Percentiles rank a stretch among this genome's conserved stretches.
These are phyloP conservation scores for Epistrophella euchroma DNA, from an alignment of 2,888 invertebrate species.

Conservation along the genomic window DNA sequence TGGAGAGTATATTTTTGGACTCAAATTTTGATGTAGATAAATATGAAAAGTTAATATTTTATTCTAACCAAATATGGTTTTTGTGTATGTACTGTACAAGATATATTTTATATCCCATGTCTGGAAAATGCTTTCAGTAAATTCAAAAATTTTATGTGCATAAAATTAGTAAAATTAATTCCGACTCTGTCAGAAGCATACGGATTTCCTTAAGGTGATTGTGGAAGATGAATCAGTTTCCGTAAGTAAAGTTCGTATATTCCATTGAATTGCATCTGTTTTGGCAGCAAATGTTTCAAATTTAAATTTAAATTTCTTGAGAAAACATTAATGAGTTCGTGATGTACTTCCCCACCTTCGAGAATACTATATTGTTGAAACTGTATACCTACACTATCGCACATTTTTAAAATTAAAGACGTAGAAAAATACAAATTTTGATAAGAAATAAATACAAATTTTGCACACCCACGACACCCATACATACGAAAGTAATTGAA, in stretches of 20 bases:
- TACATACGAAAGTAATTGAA: conserved; percentile 30
- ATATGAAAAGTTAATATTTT: background rate
- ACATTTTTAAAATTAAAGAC: background rate
- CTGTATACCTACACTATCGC: background rate
- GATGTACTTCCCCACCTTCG: conserved; percentile 19
- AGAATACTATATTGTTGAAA: background rate
- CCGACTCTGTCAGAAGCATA: background rate
- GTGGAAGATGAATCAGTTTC: conserved; percentile 12
- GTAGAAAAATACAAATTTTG: background rate
- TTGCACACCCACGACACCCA: background rate
- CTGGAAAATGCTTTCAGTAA: background rate
- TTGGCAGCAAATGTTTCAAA: conserved; percentile 10
- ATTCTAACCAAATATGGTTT: background rate
- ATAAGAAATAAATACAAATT: conserved; percentile 17
- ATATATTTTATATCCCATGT: background rate
- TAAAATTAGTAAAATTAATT: background rate
- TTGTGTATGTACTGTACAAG: background rate
- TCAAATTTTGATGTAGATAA: background rate
- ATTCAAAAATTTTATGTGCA: background rate
- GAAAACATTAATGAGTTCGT: background rate
- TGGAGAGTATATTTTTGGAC: background rate
- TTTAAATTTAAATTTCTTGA: conserved; percentile 15
- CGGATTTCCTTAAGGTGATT: background rate
- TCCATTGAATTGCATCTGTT: conserved; percentile 46
- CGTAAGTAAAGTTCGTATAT: background rate